Evolutionary conservation across 2,888 invertebrate species (phyloP), one percentile per base, ranked within the genome.

Genomic region (Pogonocherus hispidulus): DNA sequence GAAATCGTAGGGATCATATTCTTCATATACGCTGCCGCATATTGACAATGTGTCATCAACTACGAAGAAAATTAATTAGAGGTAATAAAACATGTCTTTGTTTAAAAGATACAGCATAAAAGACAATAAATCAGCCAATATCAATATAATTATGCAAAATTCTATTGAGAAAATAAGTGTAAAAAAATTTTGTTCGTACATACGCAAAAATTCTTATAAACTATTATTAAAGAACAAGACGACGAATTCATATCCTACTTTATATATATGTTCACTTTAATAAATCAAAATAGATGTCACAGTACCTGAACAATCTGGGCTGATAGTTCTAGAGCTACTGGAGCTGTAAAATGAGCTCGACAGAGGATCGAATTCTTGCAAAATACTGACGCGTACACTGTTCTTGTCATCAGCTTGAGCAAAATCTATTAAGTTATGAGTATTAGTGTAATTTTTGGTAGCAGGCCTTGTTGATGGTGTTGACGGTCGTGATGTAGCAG

Each of bases 281-380:
- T 27, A 22, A 23, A 19, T 20, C 32, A 5, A 19, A 35, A 47
- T 19, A 16, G 47, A 3, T 22, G 22, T 2, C 22, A 3, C 11
- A n/a, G 69, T 87, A 90, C 90, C 90, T 77, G 86, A 83, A 83
- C 86, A 87, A 83, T 87, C 85, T 14, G 85, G 84, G 74, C 84
- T 85, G 41, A 81, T 81, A n/a, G 84, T 81, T 60, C 83, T 75
- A 22, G 78, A 71, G 47, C 74, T 78, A 19, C 76, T 70, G n/a
- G 74, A 69, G 41, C 71, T 70, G 67, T 73, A 76, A 75, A 91
- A 90, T 80, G 90, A 87, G 80, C 87, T 86, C 52, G 86, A 89
- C 80, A 94, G 87, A 54, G 96, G 96, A 89, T 96, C 96, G 85
- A 96, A 96, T 71, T 94, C 94, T 84, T 95, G 94, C 80, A 96